Conservation (phyloP, 2,888 invertebrate species). For the Graphium colonna region DNA sequence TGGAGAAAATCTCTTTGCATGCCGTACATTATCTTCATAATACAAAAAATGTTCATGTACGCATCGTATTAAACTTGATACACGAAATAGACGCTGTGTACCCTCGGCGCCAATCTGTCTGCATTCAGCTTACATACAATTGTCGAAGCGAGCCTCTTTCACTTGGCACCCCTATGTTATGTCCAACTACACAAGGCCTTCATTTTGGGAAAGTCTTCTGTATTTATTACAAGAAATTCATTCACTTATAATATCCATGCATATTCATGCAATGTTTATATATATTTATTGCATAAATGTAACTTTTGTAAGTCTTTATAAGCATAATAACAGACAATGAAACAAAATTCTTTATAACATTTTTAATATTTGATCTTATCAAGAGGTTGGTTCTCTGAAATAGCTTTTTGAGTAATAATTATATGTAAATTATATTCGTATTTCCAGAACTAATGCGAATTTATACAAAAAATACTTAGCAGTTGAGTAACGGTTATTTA, state of each 20-base stretch:
- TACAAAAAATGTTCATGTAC: slow-evolving; percentile 1
- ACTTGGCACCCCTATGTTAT: slow-evolving; percentile 17
- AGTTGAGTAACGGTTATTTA: too few species aligned
- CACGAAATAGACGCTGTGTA: slow-evolving; percentile 8
- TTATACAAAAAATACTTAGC: too few species aligned
- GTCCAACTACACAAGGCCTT: slow-evolving; percentile 5
- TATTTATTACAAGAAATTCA: background rate
- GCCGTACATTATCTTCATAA: background rate
- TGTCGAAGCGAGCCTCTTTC: slow-evolving; percentile 3
- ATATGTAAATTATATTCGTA: too few species aligned
- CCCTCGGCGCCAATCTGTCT: slow-evolving; percentile 56
- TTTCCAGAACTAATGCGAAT: too few species aligned
- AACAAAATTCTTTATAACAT: too few species aligned
- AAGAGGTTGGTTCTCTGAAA: too few species aligned
- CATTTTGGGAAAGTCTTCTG: slow-evolving; percentile 1
- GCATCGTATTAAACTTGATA: slow-evolving; percentile 1
- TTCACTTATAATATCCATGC: background rate
- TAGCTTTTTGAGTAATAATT: too few species aligned
- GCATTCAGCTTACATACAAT: slow-evolving; percentile 16
- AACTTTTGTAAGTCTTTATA: too few species aligned
- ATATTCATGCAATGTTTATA: too few species aligned
- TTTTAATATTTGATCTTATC: too few species aligned
- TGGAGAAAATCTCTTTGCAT: background rate
- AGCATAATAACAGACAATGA: too few species aligned
- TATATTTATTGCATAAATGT: too few species aligned